Evolutionary conservation across 64 coral and sea anemone species (phyloP).

Genomic region (Pocillopora verrucosa): DNA sequence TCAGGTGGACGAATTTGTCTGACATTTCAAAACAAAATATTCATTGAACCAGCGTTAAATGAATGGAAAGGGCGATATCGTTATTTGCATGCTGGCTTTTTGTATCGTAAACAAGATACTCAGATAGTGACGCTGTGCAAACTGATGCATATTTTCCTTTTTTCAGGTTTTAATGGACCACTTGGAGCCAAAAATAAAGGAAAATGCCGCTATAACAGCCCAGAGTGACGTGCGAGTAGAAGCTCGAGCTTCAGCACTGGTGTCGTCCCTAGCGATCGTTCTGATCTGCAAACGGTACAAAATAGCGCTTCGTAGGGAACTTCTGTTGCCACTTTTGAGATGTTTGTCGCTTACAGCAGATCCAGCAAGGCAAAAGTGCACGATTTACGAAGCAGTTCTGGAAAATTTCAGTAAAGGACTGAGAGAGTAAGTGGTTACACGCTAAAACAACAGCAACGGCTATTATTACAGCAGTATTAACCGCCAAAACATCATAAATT

Average conservation of each 20-base stretch:
- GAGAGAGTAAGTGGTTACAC: neutral
- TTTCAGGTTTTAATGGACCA: neutral
- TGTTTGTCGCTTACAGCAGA: slow-evolving; percentile 20
- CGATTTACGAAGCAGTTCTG: neutral
- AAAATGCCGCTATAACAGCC: neutral
- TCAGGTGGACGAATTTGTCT: too few species aligned
- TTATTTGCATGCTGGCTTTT: too few species aligned
- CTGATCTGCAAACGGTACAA: neutral
- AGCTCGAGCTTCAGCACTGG: neutral
- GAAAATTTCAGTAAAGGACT: neutral
- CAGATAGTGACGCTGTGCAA: too few species aligned
- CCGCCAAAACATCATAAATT: too few species aligned
- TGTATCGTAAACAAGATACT: too few species aligned
- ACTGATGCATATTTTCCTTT: too few species aligned
- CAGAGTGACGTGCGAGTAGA: neutral
- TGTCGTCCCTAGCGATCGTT: neutral
- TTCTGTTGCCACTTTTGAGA: neutral
- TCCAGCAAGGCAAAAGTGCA: neutral
- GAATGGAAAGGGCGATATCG: too few species aligned
- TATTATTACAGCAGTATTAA: too few species aligned
- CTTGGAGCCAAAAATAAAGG: neutral
- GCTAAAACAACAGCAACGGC: too few species aligned
- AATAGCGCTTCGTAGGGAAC: neutral
- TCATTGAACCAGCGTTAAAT: too few species aligned
- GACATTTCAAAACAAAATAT: too few species aligned